phyloP scores from a whole-genome alignment of 2,888 invertebrate species.

The Prosapia bicincta region DNA sequence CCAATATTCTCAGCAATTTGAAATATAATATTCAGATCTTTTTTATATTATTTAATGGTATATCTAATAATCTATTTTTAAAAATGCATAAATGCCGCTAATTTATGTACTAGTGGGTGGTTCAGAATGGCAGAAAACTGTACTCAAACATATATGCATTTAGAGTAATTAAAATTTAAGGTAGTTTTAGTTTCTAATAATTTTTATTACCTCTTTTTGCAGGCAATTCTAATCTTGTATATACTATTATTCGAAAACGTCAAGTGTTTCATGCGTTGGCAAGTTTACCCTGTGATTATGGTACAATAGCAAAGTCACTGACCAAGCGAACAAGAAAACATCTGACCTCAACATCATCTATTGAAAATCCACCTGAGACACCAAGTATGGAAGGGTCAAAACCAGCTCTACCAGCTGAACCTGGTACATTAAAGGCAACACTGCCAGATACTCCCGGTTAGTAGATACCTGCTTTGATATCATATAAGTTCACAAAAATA shows the following conservation, averaged over 20 bases:
- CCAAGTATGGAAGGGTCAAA: conserved; percentile 74
- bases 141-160: too few relatives aligned
- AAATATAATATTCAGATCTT: too few relatives aligned
- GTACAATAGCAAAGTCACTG: conserved; percentile 78
- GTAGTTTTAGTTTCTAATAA: not conserved
- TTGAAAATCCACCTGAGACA: conserved; percentile 58
- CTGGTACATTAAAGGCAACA: conserved; percentile 87
- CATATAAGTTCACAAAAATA: too few relatives aligned
- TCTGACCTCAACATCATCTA: conserved; percentile 44
- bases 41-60: too few relatives aligned
- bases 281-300: conserved; percentile 93
- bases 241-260: conserved; percentile 98
- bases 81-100: too few relatives aligned
- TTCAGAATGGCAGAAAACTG: too few relatives aligned
- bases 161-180: too few relatives aligned
- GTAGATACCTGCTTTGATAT: too few relatives aligned
- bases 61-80: too few relatives aligned
- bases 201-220: conserved; percentile 17
- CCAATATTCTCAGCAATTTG: too few relatives aligned
- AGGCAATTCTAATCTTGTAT: conserved; percentile 98
- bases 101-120: too few relatives aligned
- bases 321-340: conserved; percentile 42
- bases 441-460: conserved; percentile 85
- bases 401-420: conserved; percentile 83
- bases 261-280: conserved; percentile 96